Evolutionary conservation across 2,113 vertebrate species (phyloP).

Genomic region (Brachypteracias leptosomus): DNA sequence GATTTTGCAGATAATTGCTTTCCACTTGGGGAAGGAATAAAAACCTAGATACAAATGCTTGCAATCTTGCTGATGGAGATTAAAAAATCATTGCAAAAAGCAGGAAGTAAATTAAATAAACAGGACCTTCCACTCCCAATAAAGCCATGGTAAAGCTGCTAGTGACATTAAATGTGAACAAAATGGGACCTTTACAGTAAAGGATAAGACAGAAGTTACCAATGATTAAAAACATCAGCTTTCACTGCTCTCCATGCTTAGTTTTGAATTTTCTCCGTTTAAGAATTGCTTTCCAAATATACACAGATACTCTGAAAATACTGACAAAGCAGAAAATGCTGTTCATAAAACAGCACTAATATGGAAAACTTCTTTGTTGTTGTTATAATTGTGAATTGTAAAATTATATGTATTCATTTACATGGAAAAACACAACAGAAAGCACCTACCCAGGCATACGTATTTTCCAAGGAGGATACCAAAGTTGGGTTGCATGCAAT

Average conservation of each 20-base stretch:
- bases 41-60: background rate
- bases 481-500: background rate
- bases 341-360: background rate
- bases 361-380: background rate
- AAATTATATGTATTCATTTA: background rate
- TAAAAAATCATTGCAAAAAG: background rate
- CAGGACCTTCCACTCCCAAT: background rate
- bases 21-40: background rate
- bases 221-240: background rate
- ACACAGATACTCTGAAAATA: background rate
- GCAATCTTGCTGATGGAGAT: background rate
- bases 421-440: background rate
- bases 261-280: background rate
- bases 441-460: rapidly evolving
- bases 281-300: slow-evolving; percentile 3
- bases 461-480: background rate
- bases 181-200: background rate
- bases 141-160: background rate
- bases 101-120: background rate
- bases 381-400: background rate
- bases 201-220: background rate
- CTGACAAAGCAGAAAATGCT: background rate
- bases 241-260: background rate
- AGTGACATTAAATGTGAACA: background rate
- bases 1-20: background rate